A percentile compares a stretch with the other conserved stretches of the same genome.
Evolutionary conservation across 2,888 invertebrate genomes (phyloP).

Genomic region (Boloria euphrosyne): DNA sequence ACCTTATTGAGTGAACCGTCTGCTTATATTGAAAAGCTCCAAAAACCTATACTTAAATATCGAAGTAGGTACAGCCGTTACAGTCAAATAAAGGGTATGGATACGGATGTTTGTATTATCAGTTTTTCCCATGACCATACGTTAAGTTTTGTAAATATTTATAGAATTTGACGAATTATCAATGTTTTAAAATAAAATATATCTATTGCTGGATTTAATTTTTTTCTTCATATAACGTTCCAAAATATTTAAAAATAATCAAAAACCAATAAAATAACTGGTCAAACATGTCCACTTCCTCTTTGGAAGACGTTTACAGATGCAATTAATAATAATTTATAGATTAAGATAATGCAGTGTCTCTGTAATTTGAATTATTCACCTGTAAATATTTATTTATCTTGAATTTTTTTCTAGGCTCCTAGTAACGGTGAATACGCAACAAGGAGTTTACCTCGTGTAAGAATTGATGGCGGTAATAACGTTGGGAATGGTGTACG

Average conservation of each 20-base stretch:
- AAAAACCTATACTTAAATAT: background rate
- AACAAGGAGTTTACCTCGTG: slow-evolving; percentile 81
- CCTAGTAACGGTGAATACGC: slow-evolving; percentile 72
- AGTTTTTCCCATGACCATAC: background rate
- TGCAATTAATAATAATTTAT: too few relatives aligned
- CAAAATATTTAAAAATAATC: too few relatives aligned
- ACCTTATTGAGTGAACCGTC: too few relatives aligned
- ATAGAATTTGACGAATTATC: too few relatives aligned
- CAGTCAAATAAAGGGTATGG: background rate
- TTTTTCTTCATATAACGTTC: too few relatives aligned
- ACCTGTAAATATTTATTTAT: background rate
- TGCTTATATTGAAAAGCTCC: background rate
- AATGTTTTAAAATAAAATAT: too few relatives aligned
- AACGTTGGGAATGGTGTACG: slow-evolving; percentile 83
- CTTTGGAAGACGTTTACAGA: too few relatives aligned
- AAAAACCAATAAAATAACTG: too few relatives aligned
- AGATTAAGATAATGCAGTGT: too few relatives aligned
- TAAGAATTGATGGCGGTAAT: slow-evolving; percentile 86
- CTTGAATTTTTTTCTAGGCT: slow-evolving; percentile 50
- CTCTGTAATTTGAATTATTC: too few relatives aligned
- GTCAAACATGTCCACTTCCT: too few relatives aligned
- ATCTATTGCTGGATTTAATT: too few relatives aligned
- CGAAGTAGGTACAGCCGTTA: background rate
- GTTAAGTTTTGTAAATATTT: background rate
- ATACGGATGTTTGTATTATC: slow-evolving; percentile 5